Evolutionary conservation across 1,140 invertebrate species (phyloP).

Genomic region (Phocides pigmalion): DNA sequence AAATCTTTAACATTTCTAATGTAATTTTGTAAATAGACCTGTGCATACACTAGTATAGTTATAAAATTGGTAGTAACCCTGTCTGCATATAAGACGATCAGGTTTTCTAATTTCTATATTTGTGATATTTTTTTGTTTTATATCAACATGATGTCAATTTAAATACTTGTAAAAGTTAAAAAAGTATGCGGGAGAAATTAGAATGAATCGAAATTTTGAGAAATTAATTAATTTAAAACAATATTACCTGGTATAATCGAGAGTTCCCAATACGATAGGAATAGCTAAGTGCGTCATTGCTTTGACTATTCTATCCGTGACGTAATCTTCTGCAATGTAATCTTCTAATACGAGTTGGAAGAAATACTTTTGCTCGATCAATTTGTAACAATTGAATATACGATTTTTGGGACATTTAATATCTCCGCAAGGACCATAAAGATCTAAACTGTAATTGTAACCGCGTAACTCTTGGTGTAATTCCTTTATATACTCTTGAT

Average conservation of each 20-base stretch:
- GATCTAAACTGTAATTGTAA: conserved; percentile 63
- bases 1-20: no score
- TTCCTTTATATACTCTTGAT: conserved; percentile 59
- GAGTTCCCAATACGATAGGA: conserved; percentile 82
- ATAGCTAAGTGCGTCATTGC: conserved; percentile 75
- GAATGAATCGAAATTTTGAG: not conserved
- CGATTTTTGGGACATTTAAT: conserved; percentile 52
- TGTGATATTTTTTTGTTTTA: no score
- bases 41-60: no score
- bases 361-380: conserved; percentile 64
- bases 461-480: conserved; percentile 53
- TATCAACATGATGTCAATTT: no score
- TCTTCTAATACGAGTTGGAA: conserved; percentile 68
- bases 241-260: conserved; percentile 62
- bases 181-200: no score
- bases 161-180: no score
- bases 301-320: conserved; percentile 86
- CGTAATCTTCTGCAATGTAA: conserved; percentile 83
- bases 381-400: conserved; percentile 52
- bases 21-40: no score
- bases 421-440: conserved; percentile 59
- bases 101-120: no score
- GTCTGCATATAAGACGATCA: no score
- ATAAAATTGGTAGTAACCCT: no score
- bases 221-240: not conserved